Evolutionary conservation across 1,140 invertebrate genomes (phyloP).

Genomic region (Cryptotermes secundus): DNA sequence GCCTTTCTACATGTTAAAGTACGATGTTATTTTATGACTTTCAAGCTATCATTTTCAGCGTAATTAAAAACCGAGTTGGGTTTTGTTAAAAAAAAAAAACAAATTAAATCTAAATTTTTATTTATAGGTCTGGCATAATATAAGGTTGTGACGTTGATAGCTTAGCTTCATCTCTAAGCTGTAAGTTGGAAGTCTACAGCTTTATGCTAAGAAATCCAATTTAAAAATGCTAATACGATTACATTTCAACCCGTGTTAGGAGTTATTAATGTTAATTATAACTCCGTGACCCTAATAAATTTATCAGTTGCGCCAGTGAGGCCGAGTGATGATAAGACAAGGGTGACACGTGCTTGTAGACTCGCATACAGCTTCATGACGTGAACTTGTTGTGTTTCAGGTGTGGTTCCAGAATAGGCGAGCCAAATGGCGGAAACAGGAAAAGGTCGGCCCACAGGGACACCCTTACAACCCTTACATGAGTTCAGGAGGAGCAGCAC

Average conservation of each 20-base stretch:
- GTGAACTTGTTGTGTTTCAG: conserved; percentile 42
- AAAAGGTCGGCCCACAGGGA: conserved; percentile 67
- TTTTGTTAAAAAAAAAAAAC: background rate
- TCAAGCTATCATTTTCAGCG: background rate
- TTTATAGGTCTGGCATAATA: background rate
- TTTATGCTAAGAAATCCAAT: background rate
- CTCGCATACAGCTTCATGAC: background rate
- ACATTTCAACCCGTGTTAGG: background rate
- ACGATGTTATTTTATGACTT: background rate
- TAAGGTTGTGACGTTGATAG: background rate
- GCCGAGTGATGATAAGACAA: background rate
- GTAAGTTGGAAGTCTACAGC: too few relatives aligned
- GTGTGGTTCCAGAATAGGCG: conserved; percentile 56
- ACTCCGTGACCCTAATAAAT: conserved; percentile 3
- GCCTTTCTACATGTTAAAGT: too few relatives aligned
- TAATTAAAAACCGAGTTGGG: background rate
- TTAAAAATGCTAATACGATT: conserved; percentile 15
- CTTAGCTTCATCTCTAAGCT: too few relatives aligned
- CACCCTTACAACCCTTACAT: conserved; percentile 89
- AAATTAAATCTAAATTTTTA: background rate
- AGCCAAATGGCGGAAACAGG: conserved; percentile 51
- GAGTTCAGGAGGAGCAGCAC: conserved; percentile 54
- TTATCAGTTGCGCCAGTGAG: background rate
- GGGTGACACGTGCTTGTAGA: background rate
- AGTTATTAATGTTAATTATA: conserved; percentile 3